Evolutionary conservation across 1,140 invertebrate genomes (phyloP).

Genomic region (Brachionus plicatilis): DNA sequence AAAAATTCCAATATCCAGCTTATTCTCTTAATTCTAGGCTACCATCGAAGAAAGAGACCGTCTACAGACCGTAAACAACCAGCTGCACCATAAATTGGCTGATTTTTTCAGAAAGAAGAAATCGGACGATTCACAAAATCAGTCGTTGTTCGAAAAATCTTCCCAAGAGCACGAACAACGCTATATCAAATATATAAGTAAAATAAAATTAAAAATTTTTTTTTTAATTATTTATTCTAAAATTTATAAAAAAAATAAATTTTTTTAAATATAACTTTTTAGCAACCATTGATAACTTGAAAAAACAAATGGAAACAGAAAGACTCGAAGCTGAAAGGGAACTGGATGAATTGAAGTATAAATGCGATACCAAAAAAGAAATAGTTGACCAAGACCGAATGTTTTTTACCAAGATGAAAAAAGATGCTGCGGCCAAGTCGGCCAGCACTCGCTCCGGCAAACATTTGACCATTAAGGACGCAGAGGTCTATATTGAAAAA

Average conservation of each 20-base stretch:
- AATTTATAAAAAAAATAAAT: background rate
- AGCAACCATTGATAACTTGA: slow-evolving; percentile 25
- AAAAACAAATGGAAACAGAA: background rate
- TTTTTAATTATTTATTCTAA: background rate
- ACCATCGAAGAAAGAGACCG: slow-evolving; percentile 48
- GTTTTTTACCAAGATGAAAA: background rate
- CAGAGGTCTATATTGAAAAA: slow-evolving; percentile 2
- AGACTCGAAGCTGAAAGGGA: slow-evolving; percentile 2
- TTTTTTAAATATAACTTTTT: background rate
- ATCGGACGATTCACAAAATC: slow-evolving; percentile 45
- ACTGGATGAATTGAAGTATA: slow-evolving; percentile 44
- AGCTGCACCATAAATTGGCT: slow-evolving; percentile 52
- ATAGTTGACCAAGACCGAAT: slow-evolving; percentile 43
- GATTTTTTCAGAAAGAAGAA: slow-evolving; percentile 56
- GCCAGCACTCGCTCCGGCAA: background rate
- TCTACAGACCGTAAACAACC: slow-evolving; percentile 50
- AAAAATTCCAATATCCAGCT: background rate
- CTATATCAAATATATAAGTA: slow-evolving; percentile 56
- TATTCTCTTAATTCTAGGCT: slow-evolving; percentile 43
- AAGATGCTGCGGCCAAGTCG: background rate
- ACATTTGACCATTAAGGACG: background rate
- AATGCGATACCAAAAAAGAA: slow-evolving; percentile 50
- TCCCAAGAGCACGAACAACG: slow-evolving; percentile 54
- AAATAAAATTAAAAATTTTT: background rate
- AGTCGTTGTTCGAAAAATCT: slow-evolving; percentile 52